These are phyloP conservation scores for Apodemia mormo DNA, from an alignment of 2,888 invertebrate species.

Conservation along the genomic window DNA sequence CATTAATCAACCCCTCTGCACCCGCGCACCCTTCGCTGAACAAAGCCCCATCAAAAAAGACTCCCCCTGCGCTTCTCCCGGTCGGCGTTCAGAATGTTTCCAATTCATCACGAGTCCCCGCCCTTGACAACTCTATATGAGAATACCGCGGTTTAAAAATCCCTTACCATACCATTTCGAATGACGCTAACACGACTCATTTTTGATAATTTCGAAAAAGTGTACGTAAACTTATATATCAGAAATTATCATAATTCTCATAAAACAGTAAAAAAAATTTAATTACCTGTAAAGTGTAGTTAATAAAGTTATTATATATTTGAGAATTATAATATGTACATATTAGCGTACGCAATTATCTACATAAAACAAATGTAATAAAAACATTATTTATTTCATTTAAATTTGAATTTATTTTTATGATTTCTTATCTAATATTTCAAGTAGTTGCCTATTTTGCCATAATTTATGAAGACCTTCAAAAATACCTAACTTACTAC, in stretches of 20 bases:
- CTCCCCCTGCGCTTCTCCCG: constrained; percentile 66
- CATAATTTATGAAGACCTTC: too few species aligned
- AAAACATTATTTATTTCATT: too few species aligned
- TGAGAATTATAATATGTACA: too few species aligned
- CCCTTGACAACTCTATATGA: constrained; percentile 84
- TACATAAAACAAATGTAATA: too few species aligned
- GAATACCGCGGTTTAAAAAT: constrained; percentile 59
- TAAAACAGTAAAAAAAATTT: not conserved
- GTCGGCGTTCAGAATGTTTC: constrained; percentile 73
- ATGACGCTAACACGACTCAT: not conserved
- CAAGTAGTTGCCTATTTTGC: too few species aligned
- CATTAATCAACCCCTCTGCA: constrained; percentile 71
- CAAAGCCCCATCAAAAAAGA: constrained; percentile 65
- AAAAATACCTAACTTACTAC: too few species aligned
- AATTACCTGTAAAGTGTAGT: not conserved
- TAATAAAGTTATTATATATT: too few species aligned
- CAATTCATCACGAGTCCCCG: constrained; percentile 82
- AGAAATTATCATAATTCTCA: not conserved
- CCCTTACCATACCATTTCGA: constrained; percentile 47
- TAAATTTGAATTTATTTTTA: too few species aligned
- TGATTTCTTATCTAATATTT: too few species aligned
- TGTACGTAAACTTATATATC: not conserved
- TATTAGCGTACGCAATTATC: too few species aligned
- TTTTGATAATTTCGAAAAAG: not conserved
- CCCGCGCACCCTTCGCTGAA: constrained; percentile 57